Percentiles rank a stretch among this genome's conserved stretches.
phyloP scores from a whole-genome alignment of 2,888 invertebrate species.

The Cerastoderma edule region DNA sequence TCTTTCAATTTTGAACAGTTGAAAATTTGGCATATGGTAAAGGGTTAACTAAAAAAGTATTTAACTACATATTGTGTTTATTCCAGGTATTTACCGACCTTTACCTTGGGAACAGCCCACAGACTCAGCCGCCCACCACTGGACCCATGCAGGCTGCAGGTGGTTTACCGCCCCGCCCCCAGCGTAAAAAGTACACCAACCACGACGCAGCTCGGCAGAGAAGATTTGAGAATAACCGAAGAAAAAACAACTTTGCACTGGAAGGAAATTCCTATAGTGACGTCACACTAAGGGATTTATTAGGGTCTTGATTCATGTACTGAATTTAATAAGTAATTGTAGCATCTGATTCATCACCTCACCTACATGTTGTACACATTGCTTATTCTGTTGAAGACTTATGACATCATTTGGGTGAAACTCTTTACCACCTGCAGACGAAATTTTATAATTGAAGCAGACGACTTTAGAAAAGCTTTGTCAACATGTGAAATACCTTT shows the following conservation, averaged over 20 bases:
- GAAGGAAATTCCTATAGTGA: slow-evolving; percentile 67
- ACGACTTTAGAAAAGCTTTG: not conserved
- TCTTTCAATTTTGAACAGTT: too few relatives aligned
- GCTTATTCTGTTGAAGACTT: too few relatives aligned
- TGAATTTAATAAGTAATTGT: not conserved
- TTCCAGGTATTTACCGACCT: slow-evolving; percentile 67
- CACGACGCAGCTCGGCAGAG: slow-evolving; percentile 46
- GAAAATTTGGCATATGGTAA: too few relatives aligned
- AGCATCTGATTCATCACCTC: not conserved
- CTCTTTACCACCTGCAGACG: not conserved
- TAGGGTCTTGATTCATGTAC: slow-evolving; percentile 22
- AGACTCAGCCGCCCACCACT: slow-evolving; percentile 58
- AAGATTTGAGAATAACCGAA: slow-evolving; percentile 41
- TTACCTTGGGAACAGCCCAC: slow-evolving; percentile 73
- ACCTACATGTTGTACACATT: not conserved
- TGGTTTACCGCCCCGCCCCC: slow-evolving; percentile 57
- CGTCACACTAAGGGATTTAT: slow-evolving; percentile 68
- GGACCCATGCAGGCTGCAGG: slow-evolving; percentile 30
- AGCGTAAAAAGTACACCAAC: slow-evolving; percentile 45
- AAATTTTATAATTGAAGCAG: not conserved
- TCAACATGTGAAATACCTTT: not conserved
- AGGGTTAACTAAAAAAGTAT: too few relatives aligned
- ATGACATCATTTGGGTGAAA: not conserved
- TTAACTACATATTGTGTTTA: too few relatives aligned
- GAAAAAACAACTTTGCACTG: slow-evolving; percentile 63